Evolutionary conservation across 2,888 invertebrate species (phyloP), one percentile per base, ranked within the genome.

Genomic region (Syrista parreyssii): DNA sequence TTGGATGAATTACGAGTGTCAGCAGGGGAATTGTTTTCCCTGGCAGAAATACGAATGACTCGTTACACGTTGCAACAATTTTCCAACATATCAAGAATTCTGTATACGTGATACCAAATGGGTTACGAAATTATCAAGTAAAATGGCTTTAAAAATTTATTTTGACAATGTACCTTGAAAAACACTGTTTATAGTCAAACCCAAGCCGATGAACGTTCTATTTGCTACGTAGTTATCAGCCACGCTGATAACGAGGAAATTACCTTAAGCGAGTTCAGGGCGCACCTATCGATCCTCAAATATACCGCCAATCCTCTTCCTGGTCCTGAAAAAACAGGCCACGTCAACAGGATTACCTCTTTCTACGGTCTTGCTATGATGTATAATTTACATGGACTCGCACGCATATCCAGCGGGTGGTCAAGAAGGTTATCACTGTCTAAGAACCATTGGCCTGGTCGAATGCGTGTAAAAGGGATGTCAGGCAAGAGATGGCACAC

Each of bases 251-350:
- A 55, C 55, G 55, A 55, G 55, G 55, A 55, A 55, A 55, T 55
- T 55, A 55, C 55, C 9, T 55, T 55, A 55, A 55, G 55, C 55
- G 55, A 55, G 23, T 23, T 23, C 23, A 55, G 55, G 55, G 55
- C 55, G 55, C 55, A 55, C 55, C 55, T 55, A 71, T 71, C 71
- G 71, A 71, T 71, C 71, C 71, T 71, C 71, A 33, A 32, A 71
- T 31, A 71, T 71, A 31, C 4, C 15, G 31, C 31, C 31, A 33
- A 71, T 33, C 71, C 32, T 33, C 32, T 71, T 71, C 71, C 71
- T 31, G 31, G 31, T 71, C 32, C 71, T 12, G 32, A 12, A 31
- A 31, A 31, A 71, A 11, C 23, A 31, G 71, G 71, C 23, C 55
- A 23, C 55, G 55, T 55, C 55, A 55, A 55, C 23, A 23, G 23